Conservation (phyloP, 2,113 vertebrate species). For the Pterophyllum scalare region DNA sequence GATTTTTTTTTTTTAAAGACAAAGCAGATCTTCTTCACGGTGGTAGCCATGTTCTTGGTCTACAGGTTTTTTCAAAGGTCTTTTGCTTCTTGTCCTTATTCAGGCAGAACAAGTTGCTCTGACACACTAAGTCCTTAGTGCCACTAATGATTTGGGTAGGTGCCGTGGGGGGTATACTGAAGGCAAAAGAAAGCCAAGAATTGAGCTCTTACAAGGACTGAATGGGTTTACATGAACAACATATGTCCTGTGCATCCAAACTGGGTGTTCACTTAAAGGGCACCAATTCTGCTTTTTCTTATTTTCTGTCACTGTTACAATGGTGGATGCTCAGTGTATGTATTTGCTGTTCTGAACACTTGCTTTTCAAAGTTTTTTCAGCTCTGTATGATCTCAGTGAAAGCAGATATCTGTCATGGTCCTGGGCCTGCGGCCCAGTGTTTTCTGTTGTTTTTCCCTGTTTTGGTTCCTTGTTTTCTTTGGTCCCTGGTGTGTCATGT, state of each 20-base stretch:
- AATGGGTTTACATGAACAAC: background rate
- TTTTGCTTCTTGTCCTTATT: background rate
- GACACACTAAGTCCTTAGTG: background rate
- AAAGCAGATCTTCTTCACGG: background rate
- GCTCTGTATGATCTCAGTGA: no score
- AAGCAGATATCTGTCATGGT: no score
- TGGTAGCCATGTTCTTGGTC: background rate
- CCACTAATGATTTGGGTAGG: background rate
- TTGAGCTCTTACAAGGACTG: background rate
- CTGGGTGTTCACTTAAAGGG: background rate
- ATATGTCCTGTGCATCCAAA: background rate
- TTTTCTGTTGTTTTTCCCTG: no score
- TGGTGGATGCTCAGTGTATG: background rate
- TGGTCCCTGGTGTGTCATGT: no score
- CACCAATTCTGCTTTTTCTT: background rate
- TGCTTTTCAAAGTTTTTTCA: background rate
- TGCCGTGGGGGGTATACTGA: background rate
- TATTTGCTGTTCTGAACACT: no score
- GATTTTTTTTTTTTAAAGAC: background rate
- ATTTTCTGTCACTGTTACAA: background rate
- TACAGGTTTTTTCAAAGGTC: background rate
- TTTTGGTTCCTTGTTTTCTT: no score
- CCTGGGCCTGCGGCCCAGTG: no score
- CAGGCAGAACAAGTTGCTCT: background rate
- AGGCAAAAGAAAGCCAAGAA: background rate